Evolutionary conservation across 1,140 invertebrate species (phyloP).

Genomic region (Coptotermes formosanus): DNA sequence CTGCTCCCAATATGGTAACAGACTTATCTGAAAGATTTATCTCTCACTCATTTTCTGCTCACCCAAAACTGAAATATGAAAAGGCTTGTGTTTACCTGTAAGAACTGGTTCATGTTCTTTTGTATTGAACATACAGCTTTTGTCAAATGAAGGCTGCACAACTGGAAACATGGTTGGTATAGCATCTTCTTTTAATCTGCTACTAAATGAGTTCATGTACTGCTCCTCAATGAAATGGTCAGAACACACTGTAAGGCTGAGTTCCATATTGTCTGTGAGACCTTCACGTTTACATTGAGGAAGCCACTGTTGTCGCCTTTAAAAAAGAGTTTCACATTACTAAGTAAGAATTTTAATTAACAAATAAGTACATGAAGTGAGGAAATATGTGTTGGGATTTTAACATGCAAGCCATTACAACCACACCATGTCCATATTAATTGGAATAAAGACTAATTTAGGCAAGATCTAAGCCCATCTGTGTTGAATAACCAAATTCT

Average conservation of each 20-base stretch:
- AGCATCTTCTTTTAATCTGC: not conserved
- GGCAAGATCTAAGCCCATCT: too few relatives aligned
- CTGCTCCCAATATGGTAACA: too few relatives aligned
- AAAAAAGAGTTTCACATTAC: not conserved
- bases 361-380: too few relatives aligned
- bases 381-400: too few relatives aligned
- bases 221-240: not conserved
- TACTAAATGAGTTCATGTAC: not conserved
- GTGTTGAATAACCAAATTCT: too few relatives aligned
- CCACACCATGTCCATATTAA: too few relatives aligned
- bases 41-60: too few relatives aligned
- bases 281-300: not conserved
- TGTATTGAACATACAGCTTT: not conserved
- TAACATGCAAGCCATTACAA: too few relatives aligned
- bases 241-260: not conserved
- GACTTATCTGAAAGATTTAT: too few relatives aligned
- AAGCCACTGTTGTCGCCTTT: not conserved
- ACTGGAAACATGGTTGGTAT: not conserved
- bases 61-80: not conserved
- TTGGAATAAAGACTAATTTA: too few relatives aligned
- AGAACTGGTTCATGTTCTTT: not conserved
- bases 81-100: not conserved
- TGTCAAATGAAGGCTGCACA: not conserved
- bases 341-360: too few relatives aligned
- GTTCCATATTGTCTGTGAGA: not conserved